Conservation (phyloP, 2,797 vertebrate genomes). For the Bradypodion ventrale region DNA sequence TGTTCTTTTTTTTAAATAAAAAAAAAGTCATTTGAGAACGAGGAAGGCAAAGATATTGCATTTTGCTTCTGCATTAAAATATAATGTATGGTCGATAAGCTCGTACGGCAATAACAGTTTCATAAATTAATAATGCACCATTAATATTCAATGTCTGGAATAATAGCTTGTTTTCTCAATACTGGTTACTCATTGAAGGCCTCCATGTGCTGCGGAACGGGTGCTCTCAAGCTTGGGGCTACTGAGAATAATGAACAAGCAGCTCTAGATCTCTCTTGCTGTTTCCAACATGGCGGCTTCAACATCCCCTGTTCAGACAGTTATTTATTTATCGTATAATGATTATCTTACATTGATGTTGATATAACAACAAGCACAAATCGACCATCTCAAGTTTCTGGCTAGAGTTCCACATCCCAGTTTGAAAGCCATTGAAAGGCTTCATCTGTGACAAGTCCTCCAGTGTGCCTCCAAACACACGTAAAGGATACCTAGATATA, state of each 20-base stretch:
- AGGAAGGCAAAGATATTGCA: slow-evolving; percentile 55
- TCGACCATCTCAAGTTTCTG: too few relatives aligned
- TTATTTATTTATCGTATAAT: too few relatives aligned
- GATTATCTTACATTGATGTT: too few relatives aligned
- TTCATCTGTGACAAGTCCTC: too few relatives aligned
- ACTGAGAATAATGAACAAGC: too few relatives aligned
- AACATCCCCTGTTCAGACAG: neutral
- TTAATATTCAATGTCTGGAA: neutral
- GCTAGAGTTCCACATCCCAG: too few relatives aligned
- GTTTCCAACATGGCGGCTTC: neutral
- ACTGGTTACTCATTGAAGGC: neutral
- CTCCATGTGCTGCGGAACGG: neutral
- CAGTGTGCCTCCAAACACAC: too few relatives aligned
- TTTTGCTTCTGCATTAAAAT: slow-evolving; percentile 60
- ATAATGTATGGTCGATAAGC: slow-evolving; percentile 31
- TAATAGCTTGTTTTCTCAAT: too few relatives aligned
- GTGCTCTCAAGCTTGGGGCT: neutral
- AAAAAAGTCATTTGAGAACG: slow-evolving; percentile 45
- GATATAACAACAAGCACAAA: too few relatives aligned
- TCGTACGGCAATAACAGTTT: slow-evolving; percentile 21
- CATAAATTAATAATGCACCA: slow-evolving; percentile 6
- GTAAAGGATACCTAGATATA: too few relatives aligned
- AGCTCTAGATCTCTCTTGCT: too few relatives aligned
- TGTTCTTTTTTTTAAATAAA: slow-evolving; percentile 28
- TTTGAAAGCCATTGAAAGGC: too few relatives aligned